Evolutionary conservation across 2,113 vertebrate species (phyloP).

Genomic region (Psilopsiagon aymara): DNA sequence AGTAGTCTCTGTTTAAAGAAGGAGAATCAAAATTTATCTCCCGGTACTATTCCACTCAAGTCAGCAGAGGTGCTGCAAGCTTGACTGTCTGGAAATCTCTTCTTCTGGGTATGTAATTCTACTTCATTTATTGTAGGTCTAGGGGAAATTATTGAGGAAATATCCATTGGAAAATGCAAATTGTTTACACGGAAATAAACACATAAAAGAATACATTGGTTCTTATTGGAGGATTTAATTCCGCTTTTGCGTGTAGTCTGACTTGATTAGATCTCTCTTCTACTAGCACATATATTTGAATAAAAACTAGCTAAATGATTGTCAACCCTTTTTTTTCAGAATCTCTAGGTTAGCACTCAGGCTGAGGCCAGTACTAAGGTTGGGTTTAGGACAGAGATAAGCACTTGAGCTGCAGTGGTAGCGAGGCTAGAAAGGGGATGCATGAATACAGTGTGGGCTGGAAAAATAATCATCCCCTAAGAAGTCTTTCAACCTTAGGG

Average conservation of each 20-base stretch:
- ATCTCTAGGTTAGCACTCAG: background rate
- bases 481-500: background rate
- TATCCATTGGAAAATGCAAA: background rate
- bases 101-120: background rate
- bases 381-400: background rate
- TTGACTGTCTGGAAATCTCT: background rate
- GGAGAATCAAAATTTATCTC: background rate
- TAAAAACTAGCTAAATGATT: background rate
- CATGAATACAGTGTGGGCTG: background rate
- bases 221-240: background rate
- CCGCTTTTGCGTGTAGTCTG: background rate
- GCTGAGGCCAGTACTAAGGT: background rate
- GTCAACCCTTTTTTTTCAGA: background rate
- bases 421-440: background rate
- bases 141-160: background rate
- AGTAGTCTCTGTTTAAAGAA: background rate
- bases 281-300: background rate
- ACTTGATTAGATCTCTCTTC: background rate
- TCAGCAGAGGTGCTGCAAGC: background rate
- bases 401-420: background rate
- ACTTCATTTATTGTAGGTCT: background rate
- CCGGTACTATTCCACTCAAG: background rate
- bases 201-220: accelerated
- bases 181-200: background rate
- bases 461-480: background rate